Conservation (phyloP, 2,113 vertebrate species). For the Cranoglanis bouderius region DNA sequence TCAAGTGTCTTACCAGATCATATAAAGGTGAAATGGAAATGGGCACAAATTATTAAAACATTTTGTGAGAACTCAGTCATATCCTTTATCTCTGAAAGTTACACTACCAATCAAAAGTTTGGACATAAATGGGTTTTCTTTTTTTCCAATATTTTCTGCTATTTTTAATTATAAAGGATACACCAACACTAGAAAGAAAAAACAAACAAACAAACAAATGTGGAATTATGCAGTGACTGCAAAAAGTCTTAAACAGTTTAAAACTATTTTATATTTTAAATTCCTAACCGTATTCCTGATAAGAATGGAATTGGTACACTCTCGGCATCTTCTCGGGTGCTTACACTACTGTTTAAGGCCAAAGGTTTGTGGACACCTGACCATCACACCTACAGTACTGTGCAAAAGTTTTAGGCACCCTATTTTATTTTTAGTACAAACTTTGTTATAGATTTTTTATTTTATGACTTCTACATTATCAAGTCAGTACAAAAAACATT, state of each 20-base stretch:
- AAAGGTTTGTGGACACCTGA: not conserved
- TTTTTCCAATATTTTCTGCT: not conserved
- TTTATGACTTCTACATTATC: too few species aligned
- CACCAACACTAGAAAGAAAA: too few species aligned
- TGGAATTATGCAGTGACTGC: not conserved
- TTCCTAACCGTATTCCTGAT: not conserved
- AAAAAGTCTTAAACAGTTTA: not conserved
- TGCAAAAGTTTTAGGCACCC: too few species aligned
- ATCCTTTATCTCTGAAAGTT: not conserved
- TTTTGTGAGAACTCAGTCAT: not conserved
- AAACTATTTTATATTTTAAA: not conserved
- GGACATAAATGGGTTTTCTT: not conserved
- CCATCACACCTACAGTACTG: too few species aligned
- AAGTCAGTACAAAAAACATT: too few species aligned
- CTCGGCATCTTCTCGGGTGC: not conserved
- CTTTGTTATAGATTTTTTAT: too few species aligned
- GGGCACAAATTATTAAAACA: not conserved
- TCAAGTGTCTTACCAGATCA: slow-evolving; percentile 61
- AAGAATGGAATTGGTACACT: not conserved
- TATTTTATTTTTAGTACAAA: too few species aligned
- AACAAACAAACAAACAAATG: too few species aligned
- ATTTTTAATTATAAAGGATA: not conserved
- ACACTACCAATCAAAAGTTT: not conserved
- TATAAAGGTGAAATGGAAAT: slow-evolving; percentile 63
- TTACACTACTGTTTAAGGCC: not conserved